Conservation (phyloP, 2,113 vertebrate species). For the Oenanthe melanoleuca region DNA sequence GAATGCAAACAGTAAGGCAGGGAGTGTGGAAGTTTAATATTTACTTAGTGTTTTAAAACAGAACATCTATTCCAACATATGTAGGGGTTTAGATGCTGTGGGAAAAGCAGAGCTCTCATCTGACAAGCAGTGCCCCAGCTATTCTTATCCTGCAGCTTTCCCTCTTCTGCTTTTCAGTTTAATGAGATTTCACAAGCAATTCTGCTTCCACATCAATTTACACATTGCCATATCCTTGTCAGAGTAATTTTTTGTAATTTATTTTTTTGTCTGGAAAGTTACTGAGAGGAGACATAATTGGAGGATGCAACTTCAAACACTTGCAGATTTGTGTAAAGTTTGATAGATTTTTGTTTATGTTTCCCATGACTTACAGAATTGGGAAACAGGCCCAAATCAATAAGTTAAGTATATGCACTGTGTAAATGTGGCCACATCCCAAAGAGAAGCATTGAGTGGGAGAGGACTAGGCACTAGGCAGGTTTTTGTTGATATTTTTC, state of each 20-base stretch:
- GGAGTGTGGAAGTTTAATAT: slow-evolving; percentile 1
- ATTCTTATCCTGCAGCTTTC: background rate
- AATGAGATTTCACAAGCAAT: background rate
- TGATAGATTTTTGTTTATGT: background rate
- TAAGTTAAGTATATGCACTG: background rate
- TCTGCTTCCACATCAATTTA: background rate
- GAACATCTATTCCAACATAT: background rate
- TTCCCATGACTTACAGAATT: background rate
- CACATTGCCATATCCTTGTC: background rate
- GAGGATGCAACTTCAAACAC: background rate
- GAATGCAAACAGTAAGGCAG: slow-evolving; percentile 32
- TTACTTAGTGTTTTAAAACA: slow-evolving; percentile 47
- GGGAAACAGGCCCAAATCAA: background rate
- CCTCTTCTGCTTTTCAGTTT: background rate
- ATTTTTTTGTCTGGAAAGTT: background rate
- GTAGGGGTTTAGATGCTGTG: background rate
- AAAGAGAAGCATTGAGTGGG: background rate
- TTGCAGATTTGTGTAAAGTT: background rate
- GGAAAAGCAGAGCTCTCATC: background rate
- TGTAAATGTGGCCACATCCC: background rate
- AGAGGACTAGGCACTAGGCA: background rate
- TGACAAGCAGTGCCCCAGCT: background rate
- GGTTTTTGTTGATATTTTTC: background rate
- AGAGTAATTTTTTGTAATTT: background rate
- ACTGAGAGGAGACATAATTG: background rate